These are phyloP conservation scores for Notodonta ziczac DNA, from an alignment of 2,888 invertebrate genomes.

Conservation along the genomic window DNA sequence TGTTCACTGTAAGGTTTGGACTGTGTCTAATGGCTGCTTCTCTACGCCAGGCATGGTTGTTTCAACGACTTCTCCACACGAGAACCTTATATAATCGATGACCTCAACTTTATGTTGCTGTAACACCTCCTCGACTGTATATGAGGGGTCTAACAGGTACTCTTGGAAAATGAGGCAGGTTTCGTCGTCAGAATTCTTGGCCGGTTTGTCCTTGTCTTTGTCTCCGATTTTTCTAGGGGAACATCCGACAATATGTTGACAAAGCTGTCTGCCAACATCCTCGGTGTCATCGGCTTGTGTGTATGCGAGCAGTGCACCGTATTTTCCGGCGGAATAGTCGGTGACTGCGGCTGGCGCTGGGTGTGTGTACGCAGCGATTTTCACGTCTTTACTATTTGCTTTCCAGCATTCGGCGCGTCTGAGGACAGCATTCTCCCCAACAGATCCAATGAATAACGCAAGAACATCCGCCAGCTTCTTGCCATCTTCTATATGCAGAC, in stretches of 20 bases:
- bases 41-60: slow-evolving; percentile 73
- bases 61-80: slow-evolving; percentile 90
- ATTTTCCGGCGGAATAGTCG: slow-evolving; percentile 89
- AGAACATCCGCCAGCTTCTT: slow-evolving; percentile 91
- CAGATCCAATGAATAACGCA: slow-evolving; percentile 92
- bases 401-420: slow-evolving; percentile 91
- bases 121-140: slow-evolving; percentile 90
- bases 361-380: slow-evolving; percentile 91
- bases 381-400: slow-evolving; percentile 74
- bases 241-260: slow-evolving; percentile 97
- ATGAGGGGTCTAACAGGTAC: slow-evolving; percentile 91
- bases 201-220: slow-evolving; percentile 85
- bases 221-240: slow-evolving; percentile 91
- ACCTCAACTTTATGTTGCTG: slow-evolving; percentile 87
- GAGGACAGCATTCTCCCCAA: slow-evolving; percentile 95
- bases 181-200: slow-evolving; percentile 89
- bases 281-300: slow-evolving; percentile 71
- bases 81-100: slow-evolving; percentile 93
- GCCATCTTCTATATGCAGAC: slow-evolving; percentile 86
- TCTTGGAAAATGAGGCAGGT: slow-evolving; percentile 93
- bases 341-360: slow-evolving; percentile 84
- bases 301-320: slow-evolving; percentile 93
- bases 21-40: slow-evolving; percentile 82
- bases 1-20: slow-evolving; percentile 86
- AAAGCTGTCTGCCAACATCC: slow-evolving; percentile 89